Base-by-base conservation (phyloP, 2,888 invertebrate genomes). In the Helicoverpa assulta region DNA sequence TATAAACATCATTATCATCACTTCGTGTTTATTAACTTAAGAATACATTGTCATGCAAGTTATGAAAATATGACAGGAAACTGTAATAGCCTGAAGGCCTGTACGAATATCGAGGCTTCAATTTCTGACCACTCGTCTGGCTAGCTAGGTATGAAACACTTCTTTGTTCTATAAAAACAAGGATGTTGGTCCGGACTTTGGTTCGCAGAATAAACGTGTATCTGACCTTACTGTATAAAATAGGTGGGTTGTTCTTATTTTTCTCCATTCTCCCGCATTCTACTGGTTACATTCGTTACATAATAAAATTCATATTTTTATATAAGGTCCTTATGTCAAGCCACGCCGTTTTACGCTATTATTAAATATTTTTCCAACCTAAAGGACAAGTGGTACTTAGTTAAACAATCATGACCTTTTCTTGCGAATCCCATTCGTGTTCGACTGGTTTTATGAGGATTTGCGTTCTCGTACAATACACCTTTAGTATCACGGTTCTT, bases 401-500 rank as follows among this genome's bases (percentile, higher is more conserved):
- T 59, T 26, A 59, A 64, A 79, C 64, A 74, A 74, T 64, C 18
- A 63, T 47, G 65, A 79, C 76, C 69, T 65, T 68, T 64, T 56
- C 57, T 69, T 70, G 62, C 58, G 47, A 59, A 68, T 74, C 51
- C 57, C 19, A 69, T 76, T 81, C 43, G 33, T 43, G 40, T 72
- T 65, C 16, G 52, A 76, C 65, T 69, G 72, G 72, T 74, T 76
- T 70, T 67, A 52, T 66, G 47, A 67, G 67, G 75, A 76, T 72
- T 67, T 54, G 71, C 58, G 68, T 57, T 73, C 61, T 57, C 47
- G 63, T 67, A 73, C 58, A 68, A 70, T 70, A 65, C 66, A 65
- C 43, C 67, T 74, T 72, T 74, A 62, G 53, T 60, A 62, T 67
- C 58, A 60, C 73, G 60, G 76, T 76, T 81, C 77, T 84, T 81